Conservation (phyloP, 2,888 invertebrate species). For the Macrosiphum euphorbiae region DNA sequence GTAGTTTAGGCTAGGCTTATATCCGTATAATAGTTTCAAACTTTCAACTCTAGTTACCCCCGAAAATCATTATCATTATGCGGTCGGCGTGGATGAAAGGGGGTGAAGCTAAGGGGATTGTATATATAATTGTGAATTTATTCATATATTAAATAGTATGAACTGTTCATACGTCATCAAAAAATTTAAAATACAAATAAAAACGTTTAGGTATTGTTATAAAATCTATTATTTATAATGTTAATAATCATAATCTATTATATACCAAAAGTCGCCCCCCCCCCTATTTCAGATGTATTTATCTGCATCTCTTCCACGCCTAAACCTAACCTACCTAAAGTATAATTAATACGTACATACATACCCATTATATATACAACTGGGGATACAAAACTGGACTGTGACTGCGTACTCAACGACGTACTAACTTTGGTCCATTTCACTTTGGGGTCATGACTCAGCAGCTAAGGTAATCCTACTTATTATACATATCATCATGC, state of each 20-base stretch:
- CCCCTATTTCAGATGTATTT: not conserved
- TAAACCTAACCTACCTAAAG: not conserved
- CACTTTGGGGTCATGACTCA: not conserved
- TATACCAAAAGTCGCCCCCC: not conserved
- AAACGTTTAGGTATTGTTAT: too few species aligned
- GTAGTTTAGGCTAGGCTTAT: not conserved
- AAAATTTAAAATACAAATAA: too few species aligned
- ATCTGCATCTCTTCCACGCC: not conserved
- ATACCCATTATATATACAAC: not conserved
- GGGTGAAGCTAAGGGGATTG: too few species aligned
- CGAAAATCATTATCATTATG: not conserved
- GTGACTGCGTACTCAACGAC: too few species aligned
- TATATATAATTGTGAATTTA: too few species aligned
- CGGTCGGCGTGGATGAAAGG: too few species aligned
- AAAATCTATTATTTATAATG: too few species aligned
- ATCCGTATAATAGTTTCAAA: not conserved
- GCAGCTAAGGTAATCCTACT: not conserved
- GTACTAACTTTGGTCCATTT: not conserved
- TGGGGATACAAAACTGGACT: not conserved
- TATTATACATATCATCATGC: not conserved
- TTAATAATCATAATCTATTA: too few species aligned
- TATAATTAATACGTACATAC: not conserved
- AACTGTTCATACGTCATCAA: too few species aligned
- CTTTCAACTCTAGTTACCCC: not conserved
- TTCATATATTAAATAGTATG: too few species aligned